These are phyloP conservation scores for Athetis lepigone DNA, from an alignment of 2,888 invertebrate species.

Conservation along the genomic window DNA sequence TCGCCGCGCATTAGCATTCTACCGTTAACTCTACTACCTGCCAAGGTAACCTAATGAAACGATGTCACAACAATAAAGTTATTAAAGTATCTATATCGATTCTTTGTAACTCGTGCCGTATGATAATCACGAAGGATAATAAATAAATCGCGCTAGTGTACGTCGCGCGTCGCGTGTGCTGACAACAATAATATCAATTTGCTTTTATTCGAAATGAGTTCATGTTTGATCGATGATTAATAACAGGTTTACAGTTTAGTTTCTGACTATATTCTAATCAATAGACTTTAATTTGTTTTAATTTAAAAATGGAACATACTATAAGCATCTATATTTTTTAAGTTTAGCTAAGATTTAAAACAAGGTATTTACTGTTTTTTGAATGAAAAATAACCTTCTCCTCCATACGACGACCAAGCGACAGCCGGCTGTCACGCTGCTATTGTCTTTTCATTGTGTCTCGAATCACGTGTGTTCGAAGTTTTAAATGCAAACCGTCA, in stretches of 20 bases:
- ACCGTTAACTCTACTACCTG: conserved; percentile 84
- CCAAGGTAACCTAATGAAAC: conserved; percentile 78
- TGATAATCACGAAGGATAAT: conserved; percentile 50
- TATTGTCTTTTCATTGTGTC: too few relatives aligned
- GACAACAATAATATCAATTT: conserved; percentile 34
- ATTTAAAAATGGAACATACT: not conserved
- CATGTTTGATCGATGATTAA: conserved; percentile 35
- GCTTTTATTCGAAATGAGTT: conserved; percentile 38
- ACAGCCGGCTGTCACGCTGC: too few relatives aligned
- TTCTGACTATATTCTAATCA: conserved; percentile 14
- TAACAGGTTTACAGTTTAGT: conserved; percentile 40
- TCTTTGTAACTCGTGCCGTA: conserved; percentile 47
- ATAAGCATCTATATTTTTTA: not conserved
- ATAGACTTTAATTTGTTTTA: conserved; percentile 1
- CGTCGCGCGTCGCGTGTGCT: conserved; percentile 11
- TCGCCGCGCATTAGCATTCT: conserved; percentile 85
- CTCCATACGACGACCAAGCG: too few relatives aligned
- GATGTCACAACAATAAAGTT: conserved; percentile 59
- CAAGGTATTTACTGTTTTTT: too few relatives aligned
- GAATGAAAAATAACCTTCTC: too few relatives aligned
- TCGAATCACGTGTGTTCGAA: too few relatives aligned
- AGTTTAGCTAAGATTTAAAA: too few relatives aligned
- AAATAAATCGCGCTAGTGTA: conserved; percentile 28
- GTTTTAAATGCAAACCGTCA: too few relatives aligned
- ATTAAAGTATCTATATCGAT: conserved; percentile 43